Conservation (phyloP, 2,113 vertebrate species). For the Baryphthengus martii region DNA sequence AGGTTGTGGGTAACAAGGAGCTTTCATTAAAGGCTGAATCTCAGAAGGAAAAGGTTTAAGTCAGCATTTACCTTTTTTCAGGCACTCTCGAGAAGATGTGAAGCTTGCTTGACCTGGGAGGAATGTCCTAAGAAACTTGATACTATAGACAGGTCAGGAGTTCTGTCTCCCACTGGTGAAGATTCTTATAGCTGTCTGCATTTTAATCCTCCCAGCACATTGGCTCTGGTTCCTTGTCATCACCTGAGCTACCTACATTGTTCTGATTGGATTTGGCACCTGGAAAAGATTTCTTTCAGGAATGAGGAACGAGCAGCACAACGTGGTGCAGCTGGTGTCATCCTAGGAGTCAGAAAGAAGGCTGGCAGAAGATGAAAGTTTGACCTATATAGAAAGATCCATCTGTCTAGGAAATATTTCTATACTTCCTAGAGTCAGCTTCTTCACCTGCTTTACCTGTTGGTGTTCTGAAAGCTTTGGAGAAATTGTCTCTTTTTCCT, state of each 20-base stretch:
- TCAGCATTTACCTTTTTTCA: neutral
- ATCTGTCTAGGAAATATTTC: neutral
- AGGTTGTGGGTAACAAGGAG: neutral
- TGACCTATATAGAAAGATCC: slow-evolving; percentile 35
- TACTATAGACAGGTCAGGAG: neutral
- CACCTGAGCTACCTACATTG: neutral
- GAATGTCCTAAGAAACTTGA: neutral
- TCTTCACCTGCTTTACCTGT: neutral
- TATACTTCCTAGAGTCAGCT: neutral
- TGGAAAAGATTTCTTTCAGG: neutral
- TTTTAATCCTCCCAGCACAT: neutral
- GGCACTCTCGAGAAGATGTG: neutral
- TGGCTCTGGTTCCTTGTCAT: neutral
- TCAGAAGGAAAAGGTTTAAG: neutral
- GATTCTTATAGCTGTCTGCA: neutral
- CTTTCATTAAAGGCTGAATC: neutral
- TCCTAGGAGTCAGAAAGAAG: slow-evolving; percentile 7
- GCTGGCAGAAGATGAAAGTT: neutral
- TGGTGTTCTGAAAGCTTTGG: neutral
- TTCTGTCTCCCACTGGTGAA: neutral
- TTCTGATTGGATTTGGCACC: neutral
- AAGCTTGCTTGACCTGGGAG: neutral
- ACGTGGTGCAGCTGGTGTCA: neutral
- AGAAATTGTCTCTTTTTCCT: neutral
- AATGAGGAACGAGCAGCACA: neutral